Base-by-base conservation (phyloP, 2,888 invertebrate species). In the Mamestra brassicae region DNA sequence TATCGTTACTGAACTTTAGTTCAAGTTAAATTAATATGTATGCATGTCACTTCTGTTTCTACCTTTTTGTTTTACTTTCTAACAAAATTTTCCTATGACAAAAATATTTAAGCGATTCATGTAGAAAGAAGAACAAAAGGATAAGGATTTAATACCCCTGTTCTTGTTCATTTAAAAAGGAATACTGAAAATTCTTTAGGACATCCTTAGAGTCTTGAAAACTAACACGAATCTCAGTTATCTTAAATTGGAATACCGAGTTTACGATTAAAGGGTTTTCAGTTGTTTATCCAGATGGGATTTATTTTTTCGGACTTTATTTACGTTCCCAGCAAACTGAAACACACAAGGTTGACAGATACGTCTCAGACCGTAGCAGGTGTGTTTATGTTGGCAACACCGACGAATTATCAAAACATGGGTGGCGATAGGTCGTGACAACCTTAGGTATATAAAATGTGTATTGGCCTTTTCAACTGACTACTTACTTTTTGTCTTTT, bases 201-300 rank as follows among this genome's bases (percentile, higher is more conserved):
- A 36, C 6, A 5, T 52, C 4, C 17, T 58, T 17, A 3, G 6
- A 42, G 34, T 45, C 63, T 57, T 66, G 11, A 65, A 62, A 79
- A 61, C 47, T n/a, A 60, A 55, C 15, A 63, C 34, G 11, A 78
- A 69, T 72, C 17, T 55, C 10, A 67, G 62, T 17, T 36, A 26
- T 78, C 47, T 67, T 17, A 11, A 83, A 78, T 60, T 66, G 17
- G 34, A 77, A 77, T 82, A 61, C 61, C 55, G 52, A 62, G 26
- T 69, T 64, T 47, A 71, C 60, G 5, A 71, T 55, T 38, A 54
- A 45, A 64, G 42, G 42, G 42, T 73, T 61, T 63, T 34, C 36
- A 38, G 11, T 38, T 61, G 26, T 60, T 74, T 45, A 63, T 70
- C 36, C 38, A 68, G 15, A 45, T 57, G 55, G 10, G 5, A 57